A percentile compares a stretch with the other conserved stretches of the same genome.
Conservation (phyloP, 92 coral and sea anemone genomes). For the Porites evermanni region DNA sequence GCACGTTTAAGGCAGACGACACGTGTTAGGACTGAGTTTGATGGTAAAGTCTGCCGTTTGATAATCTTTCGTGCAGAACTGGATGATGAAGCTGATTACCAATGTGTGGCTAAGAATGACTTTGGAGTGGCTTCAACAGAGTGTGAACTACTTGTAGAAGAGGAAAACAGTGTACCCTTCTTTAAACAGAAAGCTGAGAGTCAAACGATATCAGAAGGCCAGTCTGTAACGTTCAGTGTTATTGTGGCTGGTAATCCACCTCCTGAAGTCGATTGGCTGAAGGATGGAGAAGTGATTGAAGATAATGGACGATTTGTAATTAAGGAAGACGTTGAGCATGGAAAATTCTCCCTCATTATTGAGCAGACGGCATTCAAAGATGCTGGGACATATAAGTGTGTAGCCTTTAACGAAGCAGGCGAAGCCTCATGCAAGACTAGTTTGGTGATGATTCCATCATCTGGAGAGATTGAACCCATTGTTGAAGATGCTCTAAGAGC, state of each 20-base stretch:
- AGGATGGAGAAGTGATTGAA: constrained; percentile 61
- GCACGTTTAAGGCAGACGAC: constrained; percentile 63
- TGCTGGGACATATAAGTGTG: constrained; percentile 69
- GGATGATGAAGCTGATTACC: constrained; percentile 94
- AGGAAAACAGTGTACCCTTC: constrained; percentile 62
- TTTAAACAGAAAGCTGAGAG: constrained; percentile 74
- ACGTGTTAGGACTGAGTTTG: constrained; percentile 64
- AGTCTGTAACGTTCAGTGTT: constrained; percentile 69
- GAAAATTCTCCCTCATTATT: constrained; percentile 70
- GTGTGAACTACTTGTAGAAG: constrained; percentile 85
- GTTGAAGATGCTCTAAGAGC: constrained; percentile 60
- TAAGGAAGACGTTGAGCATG: constrained; percentile 72
- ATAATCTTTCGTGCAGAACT: constrained; percentile 56
- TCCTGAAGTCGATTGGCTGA: constrained; percentile 84
- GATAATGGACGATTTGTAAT: constrained; percentile 77
- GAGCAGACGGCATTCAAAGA: constrained; percentile 64
- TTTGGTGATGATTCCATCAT: constrained; percentile 59
- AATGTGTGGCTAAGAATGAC: constrained; percentile 85
- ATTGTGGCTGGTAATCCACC: constrained; percentile 75
- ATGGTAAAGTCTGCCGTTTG: constrained; percentile 66
- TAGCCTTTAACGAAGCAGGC: constrained; percentile 80
- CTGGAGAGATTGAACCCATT: constrained; percentile 43
- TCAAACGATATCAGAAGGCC: constrained; percentile 70
- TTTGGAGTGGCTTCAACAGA: constrained; percentile 86
- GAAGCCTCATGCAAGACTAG: constrained; percentile 78